A percentile compares a stretch with the other conserved stretches of the same genome.
These are phyloP conservation scores for Clytia hemisphaerica DNA, from an alignment of 30 jellyfish, hydroid and myxozoan genomes.

Conservation along the genomic window DNA sequence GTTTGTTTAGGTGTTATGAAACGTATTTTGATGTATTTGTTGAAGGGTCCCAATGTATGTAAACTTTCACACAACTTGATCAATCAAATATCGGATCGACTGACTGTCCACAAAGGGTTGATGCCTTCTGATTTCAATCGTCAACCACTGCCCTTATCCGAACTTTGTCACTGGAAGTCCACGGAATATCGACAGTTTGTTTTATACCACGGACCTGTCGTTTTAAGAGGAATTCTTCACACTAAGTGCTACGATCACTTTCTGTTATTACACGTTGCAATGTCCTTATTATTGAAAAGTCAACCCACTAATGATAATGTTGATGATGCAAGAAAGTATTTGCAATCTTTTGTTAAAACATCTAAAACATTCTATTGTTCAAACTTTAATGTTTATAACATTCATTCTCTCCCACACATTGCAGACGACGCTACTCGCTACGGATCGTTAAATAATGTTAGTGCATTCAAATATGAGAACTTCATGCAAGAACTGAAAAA, in stretches of 20 bases:
- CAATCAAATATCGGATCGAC: constrained; percentile 21
- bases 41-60: constrained; percentile 29
- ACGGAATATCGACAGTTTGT: constrained; percentile 50
- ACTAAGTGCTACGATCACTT: constrained; percentile 13
- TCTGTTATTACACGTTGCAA: constrained; percentile 26
- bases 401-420: too few relatives aligned
- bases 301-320: too few relatives aligned
- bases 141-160: constrained; percentile 45
- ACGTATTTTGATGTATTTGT: constrained; percentile 12
- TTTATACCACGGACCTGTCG: constrained; percentile 45
- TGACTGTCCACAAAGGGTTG: constrained; percentile 4
- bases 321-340: too few relatives aligned
- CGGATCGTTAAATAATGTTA: too few relatives aligned
- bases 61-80: constrained; percentile 20
- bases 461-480: too few relatives aligned
- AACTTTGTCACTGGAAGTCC: constrained; percentile 45
- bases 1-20: constrained; percentile 44
- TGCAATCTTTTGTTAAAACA: too few relatives aligned
- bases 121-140: constrained; percentile 45
- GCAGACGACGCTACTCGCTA: too few relatives aligned
- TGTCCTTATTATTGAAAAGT: constrained; percentile 22
- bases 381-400: too few relatives aligned
- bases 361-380: too few relatives aligned
- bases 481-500: too few relatives aligned
- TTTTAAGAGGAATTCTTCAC: constrained; percentile 27